A percentile compares a stretch with the other conserved stretches of the same genome.
These are phyloP conservation scores for Lacanobia oleracea DNA, from an alignment of 2,888 invertebrate species.

Conservation along the genomic window DNA sequence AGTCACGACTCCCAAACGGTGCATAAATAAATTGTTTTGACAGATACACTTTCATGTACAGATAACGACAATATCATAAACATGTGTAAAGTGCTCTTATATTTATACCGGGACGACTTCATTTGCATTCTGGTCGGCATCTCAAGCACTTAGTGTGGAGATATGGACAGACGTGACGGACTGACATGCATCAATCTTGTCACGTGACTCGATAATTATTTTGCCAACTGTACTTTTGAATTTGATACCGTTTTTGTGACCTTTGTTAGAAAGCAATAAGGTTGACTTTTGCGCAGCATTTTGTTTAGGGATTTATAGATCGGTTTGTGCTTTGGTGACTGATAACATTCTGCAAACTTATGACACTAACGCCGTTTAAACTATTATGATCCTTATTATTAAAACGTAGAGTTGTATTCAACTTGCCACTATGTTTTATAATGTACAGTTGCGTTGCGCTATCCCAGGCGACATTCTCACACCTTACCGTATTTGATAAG, in stretches of 20 bases:
- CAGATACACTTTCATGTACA: slow-evolving; percentile 60
- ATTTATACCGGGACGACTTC: slow-evolving; percentile 69
- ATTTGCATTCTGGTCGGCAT: slow-evolving; percentile 81
- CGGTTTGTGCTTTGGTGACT: slow-evolving; percentile 45
- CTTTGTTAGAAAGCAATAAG: slow-evolving; percentile 27
- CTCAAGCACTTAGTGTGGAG: slow-evolving; percentile 81
- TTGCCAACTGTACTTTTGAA: slow-evolving; percentile 34
- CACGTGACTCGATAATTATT: slow-evolving; percentile 72
- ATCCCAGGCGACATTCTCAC: slow-evolving; percentile 66
- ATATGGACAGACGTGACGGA: slow-evolving; percentile 76
- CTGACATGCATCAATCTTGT: slow-evolving; percentile 83
- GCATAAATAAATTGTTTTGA: slow-evolving; percentile 61
- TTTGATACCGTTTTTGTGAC: slow-evolving; percentile 7
- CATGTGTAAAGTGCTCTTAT: slow-evolving; percentile 70
- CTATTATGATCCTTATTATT: slow-evolving; percentile 21
- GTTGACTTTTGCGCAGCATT: slow-evolving; percentile 24
- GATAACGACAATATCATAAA: slow-evolving; percentile 73
- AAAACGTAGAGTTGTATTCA: slow-evolving; percentile 7
- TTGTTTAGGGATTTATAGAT: slow-evolving; percentile 45
- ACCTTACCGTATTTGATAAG: slow-evolving; percentile 69
- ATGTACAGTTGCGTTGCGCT: slow-evolving; percentile 16
- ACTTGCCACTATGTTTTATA: not conserved
- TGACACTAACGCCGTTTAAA: slow-evolving; percentile 15
- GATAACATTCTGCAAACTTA: slow-evolving; percentile 58
- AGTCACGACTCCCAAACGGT: slow-evolving; percentile 29